Evolutionary conservation across 2,113 vertebrate genomes (phyloP).

Genomic region (Hyaena hyaena): DNA sequence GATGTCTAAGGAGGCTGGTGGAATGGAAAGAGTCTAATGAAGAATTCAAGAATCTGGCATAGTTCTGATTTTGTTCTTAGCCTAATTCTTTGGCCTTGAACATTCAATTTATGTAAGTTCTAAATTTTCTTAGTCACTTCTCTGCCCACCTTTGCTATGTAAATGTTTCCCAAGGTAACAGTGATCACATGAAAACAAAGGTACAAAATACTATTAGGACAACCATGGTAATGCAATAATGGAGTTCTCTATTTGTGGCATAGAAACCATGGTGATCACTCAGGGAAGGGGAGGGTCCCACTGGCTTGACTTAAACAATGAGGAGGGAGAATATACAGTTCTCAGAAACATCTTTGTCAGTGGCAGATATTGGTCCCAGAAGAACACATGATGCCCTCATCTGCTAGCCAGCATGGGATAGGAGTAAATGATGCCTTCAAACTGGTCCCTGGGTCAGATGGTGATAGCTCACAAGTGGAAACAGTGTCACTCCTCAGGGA

Average conservation of each 20-base stretch:
- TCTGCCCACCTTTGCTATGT: neutral
- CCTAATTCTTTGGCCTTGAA: neutral
- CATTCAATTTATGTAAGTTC: neutral
- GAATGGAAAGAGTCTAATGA: neutral
- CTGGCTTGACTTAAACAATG: neutral
- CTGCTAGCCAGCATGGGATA: neutral
- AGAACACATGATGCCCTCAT: neutral
- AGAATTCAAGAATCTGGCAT: neutral
- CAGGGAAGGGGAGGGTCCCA: neutral
- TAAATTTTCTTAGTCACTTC: neutral
- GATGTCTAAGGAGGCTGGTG: neutral
- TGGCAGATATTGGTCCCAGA: neutral
- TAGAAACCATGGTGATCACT: neutral
- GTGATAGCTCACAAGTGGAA: neutral
- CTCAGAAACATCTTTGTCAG: neutral
- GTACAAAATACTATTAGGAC: neutral
- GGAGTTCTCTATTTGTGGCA: neutral
- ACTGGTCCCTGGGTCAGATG: neutral
- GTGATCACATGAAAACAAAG: neutral
- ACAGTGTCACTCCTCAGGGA: neutral
- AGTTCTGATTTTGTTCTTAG: neutral
- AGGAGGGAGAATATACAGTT: neutral
- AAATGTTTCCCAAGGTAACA: neutral
- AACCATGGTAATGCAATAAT: neutral
- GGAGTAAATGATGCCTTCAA: neutral